A percentile compares a stretch with the other conserved stretches of the same genome.
Evolutionary conservation across 1,140 invertebrate genomes (phyloP).

Genomic region (Drosophila nigromelanica): DNA sequence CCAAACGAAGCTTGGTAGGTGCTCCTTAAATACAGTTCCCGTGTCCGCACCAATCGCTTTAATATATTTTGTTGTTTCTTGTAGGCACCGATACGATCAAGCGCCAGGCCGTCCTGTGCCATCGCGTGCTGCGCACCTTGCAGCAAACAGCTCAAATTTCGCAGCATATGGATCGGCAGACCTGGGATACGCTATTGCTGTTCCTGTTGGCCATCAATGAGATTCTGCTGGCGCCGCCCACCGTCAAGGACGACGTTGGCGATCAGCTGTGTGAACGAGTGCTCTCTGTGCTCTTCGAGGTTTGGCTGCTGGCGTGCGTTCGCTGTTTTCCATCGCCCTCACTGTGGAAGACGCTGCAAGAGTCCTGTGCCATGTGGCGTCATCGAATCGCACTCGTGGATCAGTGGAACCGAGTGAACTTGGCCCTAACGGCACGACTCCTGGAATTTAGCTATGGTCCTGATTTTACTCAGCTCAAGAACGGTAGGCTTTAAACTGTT

Average conservation of each 20-base stretch:
- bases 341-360: slow-evolving; percentile 97
- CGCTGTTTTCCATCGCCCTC: slow-evolving; percentile 95
- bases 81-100: slow-evolving; percentile 94
- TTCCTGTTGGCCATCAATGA: slow-evolving; percentile 97
- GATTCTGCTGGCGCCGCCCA: slow-evolving; percentile 94
- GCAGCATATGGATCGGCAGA: slow-evolving; percentile 90
- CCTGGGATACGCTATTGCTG: slow-evolving; percentile 95
- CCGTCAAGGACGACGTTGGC: slow-evolving; percentile 96
- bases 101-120: slow-evolving; percentile 97
- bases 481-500: slow-evolving; percentile 86
- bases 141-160: slow-evolving; percentile 94
- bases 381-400: slow-evolving; percentile 96
- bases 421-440: slow-evolving; percentile 93
- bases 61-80: slow-evolving; percentile 32
- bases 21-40: slow-evolving; percentile 19
- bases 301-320: slow-evolving; percentile 96
- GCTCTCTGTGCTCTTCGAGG: slow-evolving; percentile 96
- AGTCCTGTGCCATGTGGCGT: slow-evolving; percentile 96
- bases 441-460: slow-evolving; percentile 95
- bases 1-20: slow-evolving; percentile 93
- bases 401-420: slow-evolving; percentile 97
- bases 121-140: slow-evolving; percentile 95
- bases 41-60: too few species aligned
- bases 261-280: slow-evolving; percentile 97
- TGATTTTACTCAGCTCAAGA: slow-evolving; percentile 93